phyloP scores from a whole-genome alignment of 1,140 invertebrate species.

The Acromyrmex echinatior region DNA sequence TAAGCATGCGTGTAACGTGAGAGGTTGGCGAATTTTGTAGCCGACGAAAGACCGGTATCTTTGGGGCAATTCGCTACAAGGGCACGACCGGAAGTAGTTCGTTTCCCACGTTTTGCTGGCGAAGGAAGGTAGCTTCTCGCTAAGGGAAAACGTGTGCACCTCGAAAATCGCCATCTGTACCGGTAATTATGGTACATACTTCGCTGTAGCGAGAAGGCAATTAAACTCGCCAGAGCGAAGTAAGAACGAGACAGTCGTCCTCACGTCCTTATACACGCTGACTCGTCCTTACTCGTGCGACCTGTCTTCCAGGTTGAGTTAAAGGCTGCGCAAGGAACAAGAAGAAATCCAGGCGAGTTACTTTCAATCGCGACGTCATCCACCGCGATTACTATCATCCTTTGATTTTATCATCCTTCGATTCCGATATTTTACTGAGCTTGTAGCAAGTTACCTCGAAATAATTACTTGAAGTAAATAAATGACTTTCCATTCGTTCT shows the following conservation, averaged over 20 bases:
- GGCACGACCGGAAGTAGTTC: constrained; percentile 14
- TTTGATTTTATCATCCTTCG: neutral
- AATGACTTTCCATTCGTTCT: neutral
- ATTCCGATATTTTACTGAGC: neutral
- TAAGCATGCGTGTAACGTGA: constrained; percentile 15
- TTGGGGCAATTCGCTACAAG: neutral
- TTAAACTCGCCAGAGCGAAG: constrained; percentile 10
- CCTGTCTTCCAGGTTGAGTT: constrained; percentile 8
- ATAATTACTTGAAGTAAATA: neutral
- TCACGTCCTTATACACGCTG: constrained; percentile 11
- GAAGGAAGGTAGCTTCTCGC: constrained; percentile 41
- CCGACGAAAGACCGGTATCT: constrained; percentile 1
- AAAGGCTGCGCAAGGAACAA: neutral
- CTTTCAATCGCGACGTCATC: constrained; percentile 9
- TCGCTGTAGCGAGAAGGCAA: neutral
- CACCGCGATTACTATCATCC: neutral
- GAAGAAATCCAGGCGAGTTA: constrained; percentile 26
- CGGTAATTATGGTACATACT: constrained; percentile 14
- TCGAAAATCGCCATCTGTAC: constrained; percentile 23
- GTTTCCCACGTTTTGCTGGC: constrained; percentile 17
- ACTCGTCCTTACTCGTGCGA: neutral
- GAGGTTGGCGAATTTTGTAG: constrained; percentile 14
- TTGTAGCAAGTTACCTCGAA: neutral
- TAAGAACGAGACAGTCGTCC: neutral
- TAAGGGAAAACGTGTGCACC: constrained; percentile 29